Evolutionary conservation across 2,797 vertebrate genomes (phyloP).

Genomic region (Perdix hodgsoniae): DNA sequence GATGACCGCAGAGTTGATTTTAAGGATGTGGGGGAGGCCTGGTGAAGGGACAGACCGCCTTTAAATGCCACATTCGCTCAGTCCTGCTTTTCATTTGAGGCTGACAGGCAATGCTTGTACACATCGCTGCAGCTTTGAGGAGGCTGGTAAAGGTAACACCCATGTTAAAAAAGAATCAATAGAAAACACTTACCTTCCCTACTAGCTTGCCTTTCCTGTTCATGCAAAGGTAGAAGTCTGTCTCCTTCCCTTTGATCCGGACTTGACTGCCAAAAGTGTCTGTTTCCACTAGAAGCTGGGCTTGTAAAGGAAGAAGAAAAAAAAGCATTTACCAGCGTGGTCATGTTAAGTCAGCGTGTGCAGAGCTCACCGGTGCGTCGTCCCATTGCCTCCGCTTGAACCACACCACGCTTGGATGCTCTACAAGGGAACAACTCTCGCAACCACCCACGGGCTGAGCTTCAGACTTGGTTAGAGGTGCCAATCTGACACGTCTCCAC

Average conservation of each 20-base stretch:
- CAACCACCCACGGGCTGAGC: neutral
- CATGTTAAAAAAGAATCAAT: constrained; percentile 36
- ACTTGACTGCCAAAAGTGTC: constrained; percentile 92
- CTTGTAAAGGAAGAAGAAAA: constrained; percentile 83
- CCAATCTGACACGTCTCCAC: neutral
- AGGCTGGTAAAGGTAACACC: constrained; percentile 50
- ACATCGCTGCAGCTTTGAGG: constrained; percentile 24
- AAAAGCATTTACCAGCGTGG: constrained; percentile 62
- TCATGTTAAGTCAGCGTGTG: neutral
- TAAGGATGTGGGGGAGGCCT: neutral
- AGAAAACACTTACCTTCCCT: constrained; percentile 86
- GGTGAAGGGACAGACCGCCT: neutral
- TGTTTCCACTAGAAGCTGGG: constrained; percentile 93
- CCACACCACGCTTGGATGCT: accelerated
- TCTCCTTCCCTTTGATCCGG: constrained; percentile 91
- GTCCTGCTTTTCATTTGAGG: constrained; percentile 41
- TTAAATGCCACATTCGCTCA: neutral
- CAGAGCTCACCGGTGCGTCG: neutral
- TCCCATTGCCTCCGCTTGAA: neutral
- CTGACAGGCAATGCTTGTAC: constrained; percentile 25
- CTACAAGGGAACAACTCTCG: neutral
- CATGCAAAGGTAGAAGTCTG: constrained; percentile 92
- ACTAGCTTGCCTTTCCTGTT: constrained; percentile 90
- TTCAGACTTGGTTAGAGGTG: neutral
- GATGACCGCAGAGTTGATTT: neutral